phyloP scores from a whole-genome alignment of 1,140 invertebrate species.

The Spodoptera litura region DNA sequence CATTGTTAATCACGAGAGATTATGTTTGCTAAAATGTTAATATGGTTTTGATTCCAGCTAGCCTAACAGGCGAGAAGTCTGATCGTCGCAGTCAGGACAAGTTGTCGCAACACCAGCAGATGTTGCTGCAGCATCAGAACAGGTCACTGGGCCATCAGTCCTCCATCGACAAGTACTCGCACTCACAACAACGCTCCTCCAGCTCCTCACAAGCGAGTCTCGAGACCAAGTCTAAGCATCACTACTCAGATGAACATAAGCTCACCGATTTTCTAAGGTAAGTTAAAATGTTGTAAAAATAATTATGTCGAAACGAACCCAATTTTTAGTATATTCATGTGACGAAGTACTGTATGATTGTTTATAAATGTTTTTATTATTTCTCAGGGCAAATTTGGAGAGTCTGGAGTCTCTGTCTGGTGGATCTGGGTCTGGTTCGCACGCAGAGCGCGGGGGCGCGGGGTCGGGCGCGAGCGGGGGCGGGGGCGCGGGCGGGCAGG shows the following conservation, averaged over 20 bases:
- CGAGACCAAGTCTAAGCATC: constrained; percentile 78
- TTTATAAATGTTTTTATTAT: neutral
- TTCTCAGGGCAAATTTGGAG: constrained; percentile 88
- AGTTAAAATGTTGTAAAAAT: constrained; percentile 35
- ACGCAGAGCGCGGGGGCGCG: constrained; percentile 49
- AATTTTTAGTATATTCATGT: no score
- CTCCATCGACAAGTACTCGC: constrained; percentile 73
- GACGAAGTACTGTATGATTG: no score
- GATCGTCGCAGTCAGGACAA: constrained; percentile 77
- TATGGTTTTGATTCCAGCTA: constrained; percentile 61
- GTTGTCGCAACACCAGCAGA: constrained; percentile 76
- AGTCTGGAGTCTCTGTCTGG: constrained; percentile 88
- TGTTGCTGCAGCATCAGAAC: constrained; percentile 75
- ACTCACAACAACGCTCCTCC: constrained; percentile 65
- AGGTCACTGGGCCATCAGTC: constrained; percentile 69
- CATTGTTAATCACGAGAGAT: no score
- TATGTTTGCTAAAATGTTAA: no score
- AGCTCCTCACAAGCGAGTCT: constrained; percentile 63
- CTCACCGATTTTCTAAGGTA: constrained; percentile 85
- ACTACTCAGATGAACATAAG: constrained; percentile 83
- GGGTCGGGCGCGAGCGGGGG: constrained; percentile 54
- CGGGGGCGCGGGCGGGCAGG: constrained; percentile 87
- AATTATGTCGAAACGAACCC: no score
- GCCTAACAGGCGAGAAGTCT: constrained; percentile 73
- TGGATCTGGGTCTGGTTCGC: constrained; percentile 53